Evolutionary conservation across 2,113 vertebrate species (phyloP).

Genomic region (Apteryx owenii): DNA sequence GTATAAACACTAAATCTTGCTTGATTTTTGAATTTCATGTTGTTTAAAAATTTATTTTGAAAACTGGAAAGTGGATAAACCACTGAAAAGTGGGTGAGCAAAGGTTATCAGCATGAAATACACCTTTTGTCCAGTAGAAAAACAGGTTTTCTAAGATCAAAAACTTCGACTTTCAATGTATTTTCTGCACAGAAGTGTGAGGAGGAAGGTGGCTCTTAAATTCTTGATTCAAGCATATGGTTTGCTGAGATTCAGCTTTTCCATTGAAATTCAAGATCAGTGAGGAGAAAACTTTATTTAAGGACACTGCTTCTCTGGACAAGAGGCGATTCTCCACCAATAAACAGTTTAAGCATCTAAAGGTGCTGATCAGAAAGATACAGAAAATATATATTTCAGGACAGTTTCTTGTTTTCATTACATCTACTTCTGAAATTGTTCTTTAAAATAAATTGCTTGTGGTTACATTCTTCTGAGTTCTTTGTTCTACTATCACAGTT

Average conservation of each 20-base stretch:
- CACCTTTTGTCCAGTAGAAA: not conserved
- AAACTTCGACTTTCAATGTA: not conserved
- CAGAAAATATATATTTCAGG: not conserved
- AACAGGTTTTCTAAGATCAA: not conserved
- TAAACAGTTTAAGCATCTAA: not conserved
- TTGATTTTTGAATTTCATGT: not conserved
- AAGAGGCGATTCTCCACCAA: not conserved
- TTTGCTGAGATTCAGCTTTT: not conserved
- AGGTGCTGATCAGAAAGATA: not conserved
- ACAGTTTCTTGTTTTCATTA: not conserved
- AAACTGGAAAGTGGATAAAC: not conserved
- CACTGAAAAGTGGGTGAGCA: not conserved
- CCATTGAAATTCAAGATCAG: not conserved
- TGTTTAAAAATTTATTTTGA: not conserved
- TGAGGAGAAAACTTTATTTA: not conserved
- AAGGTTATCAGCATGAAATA: not conserved
- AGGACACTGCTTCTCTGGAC: not conserved
- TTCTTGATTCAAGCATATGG: not conserved
- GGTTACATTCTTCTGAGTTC: not conserved
- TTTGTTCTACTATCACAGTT: not conserved
- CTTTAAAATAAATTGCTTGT: not conserved
- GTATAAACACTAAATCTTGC: not conserved
- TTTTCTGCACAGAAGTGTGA: not conserved
- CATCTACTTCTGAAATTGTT: not conserved
- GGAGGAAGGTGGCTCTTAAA: not conserved